Evolutionary conservation across 2,888 invertebrate genomes (phyloP).

Genomic region (Caenorhabditis zanzibari): DNA sequence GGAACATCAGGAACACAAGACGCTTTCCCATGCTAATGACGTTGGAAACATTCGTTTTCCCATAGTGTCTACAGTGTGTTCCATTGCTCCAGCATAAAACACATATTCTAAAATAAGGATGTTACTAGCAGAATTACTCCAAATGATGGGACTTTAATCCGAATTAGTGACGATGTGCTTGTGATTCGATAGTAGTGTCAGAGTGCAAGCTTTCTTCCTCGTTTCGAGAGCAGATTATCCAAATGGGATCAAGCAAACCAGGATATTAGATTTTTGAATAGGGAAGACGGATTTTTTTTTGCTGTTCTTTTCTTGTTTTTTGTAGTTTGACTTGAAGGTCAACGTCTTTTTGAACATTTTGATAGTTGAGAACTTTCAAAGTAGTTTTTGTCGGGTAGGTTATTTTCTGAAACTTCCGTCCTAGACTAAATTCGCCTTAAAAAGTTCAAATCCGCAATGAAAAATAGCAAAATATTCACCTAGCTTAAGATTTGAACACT

Average conservation of each 20-base stretch:
- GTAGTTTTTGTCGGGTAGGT: too few species aligned
- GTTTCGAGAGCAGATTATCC: conserved; percentile 11
- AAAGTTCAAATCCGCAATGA: too few species aligned
- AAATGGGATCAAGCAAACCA: conserved; percentile 19
- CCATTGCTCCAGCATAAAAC: not conserved
- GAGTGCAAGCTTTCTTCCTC: conserved; percentile 30
- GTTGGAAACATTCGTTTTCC: conserved; percentile 6
- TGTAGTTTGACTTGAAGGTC: too few species aligned
- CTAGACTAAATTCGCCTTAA: too few species aligned
- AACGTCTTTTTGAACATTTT: too few species aligned
- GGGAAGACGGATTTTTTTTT: not conserved
- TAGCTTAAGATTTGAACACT: too few species aligned
- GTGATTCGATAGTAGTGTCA: not conserved
- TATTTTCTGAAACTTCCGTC: too few species aligned
- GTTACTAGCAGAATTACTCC: not conserved
- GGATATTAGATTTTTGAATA: not conserved
- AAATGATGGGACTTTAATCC: conserved; percentile 30
- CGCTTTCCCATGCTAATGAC: not conserved
- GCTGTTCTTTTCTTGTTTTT: not conserved
- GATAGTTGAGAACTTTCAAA: too few species aligned
- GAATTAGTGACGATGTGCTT: conserved; percentile 35
- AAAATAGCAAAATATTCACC: too few species aligned
- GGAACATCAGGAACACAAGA: too few species aligned
- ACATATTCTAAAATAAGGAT: not conserved
- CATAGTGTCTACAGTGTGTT: not conserved